A percentile compares a stretch with the other conserved stretches of the same genome.
phyloP scores from a whole-genome alignment of 2,797 vertebrate genomes.

The Helostoma temminkii region DNA sequence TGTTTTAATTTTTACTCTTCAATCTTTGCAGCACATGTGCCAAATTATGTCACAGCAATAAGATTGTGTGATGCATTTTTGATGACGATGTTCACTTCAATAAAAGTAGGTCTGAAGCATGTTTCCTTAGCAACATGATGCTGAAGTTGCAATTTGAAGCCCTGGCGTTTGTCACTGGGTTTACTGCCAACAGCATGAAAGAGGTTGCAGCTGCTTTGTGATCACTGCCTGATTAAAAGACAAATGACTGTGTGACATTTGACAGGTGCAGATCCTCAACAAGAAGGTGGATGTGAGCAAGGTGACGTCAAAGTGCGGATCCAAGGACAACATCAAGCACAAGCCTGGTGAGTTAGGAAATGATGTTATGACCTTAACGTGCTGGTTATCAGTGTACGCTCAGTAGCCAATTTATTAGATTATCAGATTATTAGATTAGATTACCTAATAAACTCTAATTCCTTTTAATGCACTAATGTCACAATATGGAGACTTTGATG shows the following conservation, averaged over 20 bases:
- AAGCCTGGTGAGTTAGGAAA: conserved; percentile 88
- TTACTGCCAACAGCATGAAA: not conserved
- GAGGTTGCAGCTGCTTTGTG: not conserved
- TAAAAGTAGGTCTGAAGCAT: not conserved
- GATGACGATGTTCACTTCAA: not conserved
- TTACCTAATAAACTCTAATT: too few relatives aligned
- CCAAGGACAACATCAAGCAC: conserved; percentile 93
- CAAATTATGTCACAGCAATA: not conserved
- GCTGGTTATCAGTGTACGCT: not conserved
- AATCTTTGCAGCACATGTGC: not conserved
- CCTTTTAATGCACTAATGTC: too few relatives aligned
- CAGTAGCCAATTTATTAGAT: too few relatives aligned
- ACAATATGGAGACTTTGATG: too few relatives aligned
- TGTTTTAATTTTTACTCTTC: not conserved
- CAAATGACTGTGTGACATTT: conserved; percentile 38
- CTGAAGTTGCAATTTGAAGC: not conserved
- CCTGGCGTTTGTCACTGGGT: not conserved
- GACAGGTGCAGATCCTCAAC: conserved; percentile 93
- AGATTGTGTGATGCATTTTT: not conserved
- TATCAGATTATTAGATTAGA: too few relatives aligned
- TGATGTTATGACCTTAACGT: not conserved
- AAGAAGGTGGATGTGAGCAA: conserved; percentile 96
- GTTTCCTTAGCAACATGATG: not conserved
- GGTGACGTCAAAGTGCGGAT: conserved; percentile 95
- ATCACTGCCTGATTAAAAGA: not conserved